Base-by-base conservation (phyloP, 2,113 vertebrate genomes). In the Leptobrachium leishanense region DNA sequence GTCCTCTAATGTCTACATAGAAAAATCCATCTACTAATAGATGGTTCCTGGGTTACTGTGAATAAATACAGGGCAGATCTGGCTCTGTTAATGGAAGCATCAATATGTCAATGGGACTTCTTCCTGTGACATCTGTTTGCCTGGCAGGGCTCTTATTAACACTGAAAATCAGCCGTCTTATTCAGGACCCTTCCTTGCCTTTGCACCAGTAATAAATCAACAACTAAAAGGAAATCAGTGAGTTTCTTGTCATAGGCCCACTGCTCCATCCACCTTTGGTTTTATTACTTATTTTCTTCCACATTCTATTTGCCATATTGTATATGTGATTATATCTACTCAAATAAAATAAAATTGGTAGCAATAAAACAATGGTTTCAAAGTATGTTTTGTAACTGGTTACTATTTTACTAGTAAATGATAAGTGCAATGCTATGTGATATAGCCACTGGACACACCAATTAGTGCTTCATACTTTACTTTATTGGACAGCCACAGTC, bases 11-110 rank as follows among this genome's bases (percentile, higher is more conserved):
- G 70, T 79, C 70, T 79, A 31, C 62, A 63, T 66, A 53, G 77
- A 73, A 71, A 79, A 79, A 79, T 73, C 77, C 50, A 73, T 79
- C 63, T 79, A 46, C 43, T 79, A 79, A 79, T 73, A 44, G 73
- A 79, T 73, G 70, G 46, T 44, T 79, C 70, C 77, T 79, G 63
- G 64, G 70, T 73, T 79, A 79, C 77, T 66, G 71, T 72, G 8
- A 69, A 53, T 69, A 77, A 77, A 69, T 68, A 68, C 50, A 68
- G 75, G 77, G 59, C 62, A 79, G 9, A 73, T 65, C 20, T 55
- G n/a, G 65, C 63, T 66, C 65, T 55, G 50, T 42, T 79, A 79
- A 79, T 79, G 77, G 77, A 73, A 12, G 46, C 70, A 73, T 79
- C 62, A 79, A 73, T 73, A 67, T 57, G 54, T 73, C 70, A 73